Evolutionary conservation across 1,140 invertebrate species (phyloP).

Genomic region (Drosophila yakuba): DNA sequence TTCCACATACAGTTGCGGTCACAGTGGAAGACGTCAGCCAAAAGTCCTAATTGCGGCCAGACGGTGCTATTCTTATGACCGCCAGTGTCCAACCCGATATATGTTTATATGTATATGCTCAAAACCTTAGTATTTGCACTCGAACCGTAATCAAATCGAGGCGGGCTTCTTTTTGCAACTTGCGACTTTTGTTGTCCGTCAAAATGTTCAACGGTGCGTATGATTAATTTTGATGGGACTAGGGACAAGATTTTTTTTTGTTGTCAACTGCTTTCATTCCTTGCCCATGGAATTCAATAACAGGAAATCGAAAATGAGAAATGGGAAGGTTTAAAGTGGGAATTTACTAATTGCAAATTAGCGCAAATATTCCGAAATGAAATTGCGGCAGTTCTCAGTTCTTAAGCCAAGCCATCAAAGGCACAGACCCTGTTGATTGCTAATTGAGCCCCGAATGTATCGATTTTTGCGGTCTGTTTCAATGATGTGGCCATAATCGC

Average conservation of each 20-base stretch:
- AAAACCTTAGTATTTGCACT: not conserved
- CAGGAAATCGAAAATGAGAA: not conserved
- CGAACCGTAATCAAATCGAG: constrained; percentile 50
- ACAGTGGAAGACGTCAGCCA: too few species aligned
- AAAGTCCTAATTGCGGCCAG: too few species aligned
- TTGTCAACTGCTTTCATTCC: not conserved
- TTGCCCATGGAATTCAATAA: constrained; percentile 19
- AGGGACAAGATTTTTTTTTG: constrained; percentile 17
- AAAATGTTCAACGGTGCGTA: constrained; percentile 72
- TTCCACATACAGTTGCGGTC: not conserved
- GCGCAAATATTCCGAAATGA: constrained; percentile 44
- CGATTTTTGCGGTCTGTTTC: constrained; percentile 30
- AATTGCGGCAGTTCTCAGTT: constrained; percentile 26
- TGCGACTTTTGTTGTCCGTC: constrained; percentile 47
- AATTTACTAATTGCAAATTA: constrained; percentile 66
- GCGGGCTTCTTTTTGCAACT: constrained; percentile 26
- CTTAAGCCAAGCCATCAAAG: not conserved
- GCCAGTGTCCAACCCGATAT: not conserved
- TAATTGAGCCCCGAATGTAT: constrained; percentile 46
- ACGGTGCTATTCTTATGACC: not conserved
- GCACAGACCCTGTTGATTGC: not conserved
- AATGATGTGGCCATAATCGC: constrained; percentile 11
- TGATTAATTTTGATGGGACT: constrained; percentile 65
- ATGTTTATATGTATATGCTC: not conserved
- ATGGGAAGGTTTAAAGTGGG: not conserved